Percentiles rank a stretch among this genome's conserved stretches.
phyloP scores from a whole-genome alignment of 2,113 vertebrate species.

The Speoplatyrhinus poulsoni region DNA sequence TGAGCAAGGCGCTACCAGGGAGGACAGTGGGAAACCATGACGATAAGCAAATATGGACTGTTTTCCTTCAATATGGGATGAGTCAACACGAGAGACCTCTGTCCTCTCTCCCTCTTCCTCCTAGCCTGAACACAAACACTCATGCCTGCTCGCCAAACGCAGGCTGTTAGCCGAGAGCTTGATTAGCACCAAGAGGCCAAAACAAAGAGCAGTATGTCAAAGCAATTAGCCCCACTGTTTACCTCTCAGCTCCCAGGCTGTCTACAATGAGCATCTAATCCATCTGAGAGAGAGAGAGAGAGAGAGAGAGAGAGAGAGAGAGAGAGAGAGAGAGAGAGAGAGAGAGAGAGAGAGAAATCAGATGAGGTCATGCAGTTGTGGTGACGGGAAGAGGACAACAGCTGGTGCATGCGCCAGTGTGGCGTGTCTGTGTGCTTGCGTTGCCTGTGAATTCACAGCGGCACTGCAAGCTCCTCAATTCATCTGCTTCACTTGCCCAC shows the following conservation, averaged over 20 bases:
- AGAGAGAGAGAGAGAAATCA: not conserved
- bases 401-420: conserved; percentile 56
- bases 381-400: conserved; percentile 18
- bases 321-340: conserved; percentile 12
- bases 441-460: conserved; percentile 20
- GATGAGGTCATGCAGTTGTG: too few species aligned
- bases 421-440: conserved; percentile 19
- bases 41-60: conserved; percentile 30
- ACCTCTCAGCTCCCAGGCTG: conserved; percentile 68
- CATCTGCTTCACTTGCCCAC: conserved; percentile 59
- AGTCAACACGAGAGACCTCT: conserved; percentile 10
- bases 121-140: conserved; percentile 34
- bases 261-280: conserved; percentile 62
- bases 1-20: conserved; percentile 81
- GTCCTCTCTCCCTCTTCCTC: conserved; percentile 4
- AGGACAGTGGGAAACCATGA: conserved; percentile 53
- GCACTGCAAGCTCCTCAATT: conserved; percentile 45
- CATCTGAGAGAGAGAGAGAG: conserved; percentile 32
- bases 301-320: not conserved
- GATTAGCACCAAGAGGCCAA: conserved; percentile 76
- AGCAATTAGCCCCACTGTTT: conserved; percentile 79
- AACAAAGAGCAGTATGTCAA: conserved; percentile 78
- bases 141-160: conserved; percentile 51
- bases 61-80: conserved; percentile 10
- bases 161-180: conserved; percentile 64